A percentile compares a stretch with the other conserved stretches of the same genome.
These are phyloP conservation scores for Crocodylus rhombifer DNA, from an alignment of 2,797 vertebrate genomes.

Conservation along the genomic window DNA sequence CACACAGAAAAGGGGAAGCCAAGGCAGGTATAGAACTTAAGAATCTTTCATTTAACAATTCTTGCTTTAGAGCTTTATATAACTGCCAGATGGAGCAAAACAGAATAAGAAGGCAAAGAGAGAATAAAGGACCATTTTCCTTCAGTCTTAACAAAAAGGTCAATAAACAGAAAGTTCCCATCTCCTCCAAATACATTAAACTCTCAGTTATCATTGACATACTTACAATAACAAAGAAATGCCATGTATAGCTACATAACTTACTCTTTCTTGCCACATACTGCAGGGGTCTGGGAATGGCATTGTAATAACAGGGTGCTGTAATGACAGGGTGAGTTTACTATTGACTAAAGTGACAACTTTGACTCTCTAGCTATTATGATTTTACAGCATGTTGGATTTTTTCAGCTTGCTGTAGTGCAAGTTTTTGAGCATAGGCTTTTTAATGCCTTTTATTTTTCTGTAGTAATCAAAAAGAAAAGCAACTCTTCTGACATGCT, in stretches of 20 bases:
- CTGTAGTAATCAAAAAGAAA: slow-evolving; percentile 59
- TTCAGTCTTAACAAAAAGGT: background rate
- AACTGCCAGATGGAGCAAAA: background rate
- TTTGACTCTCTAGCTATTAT: background rate
- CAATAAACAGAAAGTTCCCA: background rate
- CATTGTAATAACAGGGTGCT: background rate
- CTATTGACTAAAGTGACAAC: background rate
- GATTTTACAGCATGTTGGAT: background rate
- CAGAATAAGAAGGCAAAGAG: background rate
- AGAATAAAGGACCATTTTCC: background rate
- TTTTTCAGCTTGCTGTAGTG: background rate
- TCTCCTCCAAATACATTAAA: background rate
- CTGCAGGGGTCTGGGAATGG: background rate
- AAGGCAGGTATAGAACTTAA: background rate
- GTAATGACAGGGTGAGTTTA: background rate
- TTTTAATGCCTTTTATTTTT: slow-evolving; percentile 56
- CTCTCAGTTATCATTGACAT: background rate
- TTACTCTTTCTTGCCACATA: background rate
- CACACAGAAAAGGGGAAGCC: background rate
- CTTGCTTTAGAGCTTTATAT: background rate
- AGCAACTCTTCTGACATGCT: slow-evolving; percentile 41
- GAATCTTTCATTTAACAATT: background rate
- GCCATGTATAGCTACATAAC: background rate
- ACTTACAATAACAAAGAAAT: background rate
- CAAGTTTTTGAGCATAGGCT: slow-evolving; percentile 3